Evolutionary conservation across 1,140 invertebrate genomes (phyloP), one percentile per base, ranked within the genome.

Genomic region (Brachystomella parvula): DNA sequence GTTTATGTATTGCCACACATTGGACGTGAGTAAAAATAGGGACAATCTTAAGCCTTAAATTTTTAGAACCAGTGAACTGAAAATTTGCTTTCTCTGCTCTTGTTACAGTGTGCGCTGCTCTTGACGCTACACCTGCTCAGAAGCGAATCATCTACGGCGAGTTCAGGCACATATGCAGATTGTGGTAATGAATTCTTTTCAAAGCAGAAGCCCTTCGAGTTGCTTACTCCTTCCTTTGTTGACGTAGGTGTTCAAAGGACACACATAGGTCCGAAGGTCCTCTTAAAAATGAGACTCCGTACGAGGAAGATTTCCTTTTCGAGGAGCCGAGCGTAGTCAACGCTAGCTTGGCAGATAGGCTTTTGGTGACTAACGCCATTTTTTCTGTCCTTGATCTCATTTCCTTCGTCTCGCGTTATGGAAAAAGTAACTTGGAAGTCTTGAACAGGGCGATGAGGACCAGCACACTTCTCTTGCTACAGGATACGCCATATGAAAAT

Each of bases 211-310:
- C n/a, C n/a, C 6, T 53, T 53, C 24, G 21, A 17, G 6, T 53
- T 53, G 24, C 24, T 53, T 53, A 53, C 12, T 53, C 49, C 24
- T 53, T n/a, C n/a, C n/a, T n/a, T n/a, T n/a, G n/a, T n/a, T n/a
- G n/a, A n/a, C n/a, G 15, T 53, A 53, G 49, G 49, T 53, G 24
- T 26, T 19, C 24, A 24, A 53, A 26, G 49, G 49, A 24, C 12
- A 24, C 12, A 26, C 49, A 53, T 15, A 24, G 49, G 49, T 3
- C 6, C 21, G 24, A 15, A 3, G 15, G 21, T 53, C 24, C 49
- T 15, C 24, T 24, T 15, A 19, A n/a, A n/a, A n/a, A 12, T 53
- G 15, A 24, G 6, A 53, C 49, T 53, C 49, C 49, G 12, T 53
- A 15, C 24, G 49, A 53, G 21, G 49, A 53, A 19, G 49, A 53